Evolutionary conservation across 2,888 invertebrate species (phyloP), one percentile per base, ranked within the genome.

Genomic region (Byasa hedistus): DNA sequence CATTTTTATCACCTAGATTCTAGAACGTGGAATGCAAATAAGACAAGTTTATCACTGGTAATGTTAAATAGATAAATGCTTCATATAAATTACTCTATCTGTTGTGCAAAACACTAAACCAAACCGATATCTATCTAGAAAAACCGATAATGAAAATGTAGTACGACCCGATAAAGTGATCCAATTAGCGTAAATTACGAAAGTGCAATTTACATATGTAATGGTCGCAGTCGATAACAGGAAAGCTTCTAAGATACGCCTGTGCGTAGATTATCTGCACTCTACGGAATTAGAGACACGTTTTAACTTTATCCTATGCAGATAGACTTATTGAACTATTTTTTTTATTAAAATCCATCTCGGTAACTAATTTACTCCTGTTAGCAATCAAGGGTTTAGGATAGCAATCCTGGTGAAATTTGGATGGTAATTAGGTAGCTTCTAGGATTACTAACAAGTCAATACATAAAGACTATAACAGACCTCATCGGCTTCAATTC

Each of bases 191-290:
- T 58, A 66, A 62, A 62, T 58, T 58, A 58, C 66, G 51, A 66
- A 66, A 66, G 66, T 62, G 61, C 54, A 61, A 66, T 66, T 66
- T 66, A 66, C 66, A 66, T 66, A 62, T 66, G 66, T 66, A 66
- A 66, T 66, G 66, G 61, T 61, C 44, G 57, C 57, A 57, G 57
- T 57, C 57, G 66, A 66, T 66, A 66, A 27, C 61, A 57, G 24
- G 44, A 66, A 56, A 57, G 66, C 66, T 66, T 62, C 66, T 54
- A 61, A 66, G 66, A 62, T 66, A 66, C 61, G 61, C 61, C 36
- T 19, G 61, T 61, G 57, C 57, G 44, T 57, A 54, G 39, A 58
- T 52, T 66, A 62, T 66, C 66, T 61, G 54, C 56, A 57, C 61
- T 54, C 52, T 39, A 54, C 52, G 58, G 39, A 27, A 66, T 57